Base-by-base conservation (phyloP, 2,888 invertebrate genomes). In the Stomorhina lunata region DNA sequence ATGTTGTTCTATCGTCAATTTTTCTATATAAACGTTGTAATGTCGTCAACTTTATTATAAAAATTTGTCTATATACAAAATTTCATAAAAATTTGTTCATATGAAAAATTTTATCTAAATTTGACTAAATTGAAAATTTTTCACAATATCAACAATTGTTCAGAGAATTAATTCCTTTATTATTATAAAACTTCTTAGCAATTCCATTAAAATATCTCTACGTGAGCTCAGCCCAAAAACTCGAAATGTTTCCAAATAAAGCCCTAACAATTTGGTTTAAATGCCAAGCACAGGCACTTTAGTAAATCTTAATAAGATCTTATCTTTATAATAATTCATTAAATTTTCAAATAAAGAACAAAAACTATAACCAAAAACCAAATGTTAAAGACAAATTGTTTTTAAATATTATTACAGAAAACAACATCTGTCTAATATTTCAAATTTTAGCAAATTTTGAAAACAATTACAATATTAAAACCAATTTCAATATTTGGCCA, bases 261-360 rank as follows among this genome's bases (percentile, higher is more conserved):
- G 27, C 25, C 22, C 25, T 48, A 76, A 17, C 32, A 68, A 61
- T 77, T 59, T 77, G 29, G 59, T 57, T 55, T 40, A 68, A 68
- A 77, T 50, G 22, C 40, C 65, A n/a, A n/a, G 40, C 15, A 43
- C 43, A 7, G 15, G 43, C 37, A 68, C 6, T 48, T 50, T 59
- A 10, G 57, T 17, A 17, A 12, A 29, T 29, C 15, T 32, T 29
- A n/a, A n/a, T 3, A n/a, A 27, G n/a, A 27, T 17, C 15, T 34
- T 12, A 43, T 55, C 40, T n/a, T n/a, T n/a, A n/a, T n/a, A n/a
- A n/a, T n/a, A n/a, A n/a, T 48, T 22, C 6, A 15, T 43, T 55
- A 5, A 32, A 29, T 2, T 25, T 29, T 53, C 12, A 48, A 48
- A n/a, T n/a, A n/a, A n/a, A n/a, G n/a, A n/a, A n/a, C n/a, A n/a